Conservation (phyloP, 2,113 vertebrate species). For the Campylorhamphus procurvoides region DNA sequence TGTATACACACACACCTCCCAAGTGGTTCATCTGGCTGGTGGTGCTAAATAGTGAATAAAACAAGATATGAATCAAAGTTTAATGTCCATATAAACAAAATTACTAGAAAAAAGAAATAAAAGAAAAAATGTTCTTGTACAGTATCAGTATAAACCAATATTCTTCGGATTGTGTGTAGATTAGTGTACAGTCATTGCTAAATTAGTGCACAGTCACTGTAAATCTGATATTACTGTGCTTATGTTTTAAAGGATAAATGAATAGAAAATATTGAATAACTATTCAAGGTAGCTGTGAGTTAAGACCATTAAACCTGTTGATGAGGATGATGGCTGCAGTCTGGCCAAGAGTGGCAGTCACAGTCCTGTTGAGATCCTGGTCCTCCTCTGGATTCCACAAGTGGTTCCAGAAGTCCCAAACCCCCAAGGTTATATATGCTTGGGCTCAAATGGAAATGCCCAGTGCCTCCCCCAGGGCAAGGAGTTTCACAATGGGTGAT, state of each 20-base stretch:
- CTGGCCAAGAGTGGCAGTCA: too few species aligned
- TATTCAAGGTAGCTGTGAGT: background rate
- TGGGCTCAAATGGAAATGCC: too few species aligned
- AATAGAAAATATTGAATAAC: background rate
- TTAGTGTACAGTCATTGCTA: background rate
- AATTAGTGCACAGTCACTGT: background rate
- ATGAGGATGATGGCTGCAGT: too few species aligned
- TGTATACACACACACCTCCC: background rate
- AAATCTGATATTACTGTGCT: background rate
- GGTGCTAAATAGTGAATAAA: background rate
- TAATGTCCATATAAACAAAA: background rate
- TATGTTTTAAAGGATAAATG: background rate
- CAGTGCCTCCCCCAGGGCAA: too few species aligned
- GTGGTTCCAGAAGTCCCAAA: too few species aligned
- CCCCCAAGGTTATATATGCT: too few species aligned
- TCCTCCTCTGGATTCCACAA: too few species aligned
- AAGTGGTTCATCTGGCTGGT: background rate
- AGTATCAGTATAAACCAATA: background rate
- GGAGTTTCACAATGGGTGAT: too few species aligned
- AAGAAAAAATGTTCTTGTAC: background rate
- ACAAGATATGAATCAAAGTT: background rate
- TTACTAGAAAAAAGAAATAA: background rate
- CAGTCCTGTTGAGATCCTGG: too few species aligned
- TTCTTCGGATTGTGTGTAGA: background rate
- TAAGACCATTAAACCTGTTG: background rate